These are phyloP conservation scores for Ametastegia equiseti DNA, from an alignment of 2,888 invertebrate species.

Conservation along the genomic window DNA sequence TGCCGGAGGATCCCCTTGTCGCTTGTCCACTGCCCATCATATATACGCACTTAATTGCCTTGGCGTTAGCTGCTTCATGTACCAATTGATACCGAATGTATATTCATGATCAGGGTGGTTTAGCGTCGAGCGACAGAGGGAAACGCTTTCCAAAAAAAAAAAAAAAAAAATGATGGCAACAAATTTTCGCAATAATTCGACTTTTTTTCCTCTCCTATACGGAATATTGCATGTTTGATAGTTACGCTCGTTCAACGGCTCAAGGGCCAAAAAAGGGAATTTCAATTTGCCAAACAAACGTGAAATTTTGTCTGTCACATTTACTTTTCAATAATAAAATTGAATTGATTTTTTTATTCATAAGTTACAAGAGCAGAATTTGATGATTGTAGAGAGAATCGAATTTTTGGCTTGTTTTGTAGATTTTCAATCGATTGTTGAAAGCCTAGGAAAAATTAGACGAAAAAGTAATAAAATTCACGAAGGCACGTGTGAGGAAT, in stretches of 20 bases:
- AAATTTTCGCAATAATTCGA: not conserved
- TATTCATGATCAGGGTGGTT: not conserved
- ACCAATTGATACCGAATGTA: not conserved
- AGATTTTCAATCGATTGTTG: not conserved
- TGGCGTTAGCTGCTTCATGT: not conserved
- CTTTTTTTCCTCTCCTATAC: no score
- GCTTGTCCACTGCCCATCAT: constrained; percentile 18
- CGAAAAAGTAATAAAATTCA: not conserved
- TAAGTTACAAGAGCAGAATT: no score
- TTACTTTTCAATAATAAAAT: no score
- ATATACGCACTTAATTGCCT: constrained; percentile 16
- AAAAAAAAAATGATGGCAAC: not conserved
- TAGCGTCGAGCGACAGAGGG: not conserved
- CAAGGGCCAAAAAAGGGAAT: no score
- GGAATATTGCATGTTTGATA: no score
- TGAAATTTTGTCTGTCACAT: no score
- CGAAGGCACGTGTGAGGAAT: not conserved
- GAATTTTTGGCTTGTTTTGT: not conserved
- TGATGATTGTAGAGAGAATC: no score
- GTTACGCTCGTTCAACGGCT: no score
- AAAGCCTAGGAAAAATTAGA: not conserved
- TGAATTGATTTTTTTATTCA: not conserved
- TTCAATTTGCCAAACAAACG: no score
- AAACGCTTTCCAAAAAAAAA: not conserved
- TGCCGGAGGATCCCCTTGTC: not conserved